Evolutionary conservation across 1,140 invertebrate species (phyloP).

Genomic region (Liolophura sinensis): DNA sequence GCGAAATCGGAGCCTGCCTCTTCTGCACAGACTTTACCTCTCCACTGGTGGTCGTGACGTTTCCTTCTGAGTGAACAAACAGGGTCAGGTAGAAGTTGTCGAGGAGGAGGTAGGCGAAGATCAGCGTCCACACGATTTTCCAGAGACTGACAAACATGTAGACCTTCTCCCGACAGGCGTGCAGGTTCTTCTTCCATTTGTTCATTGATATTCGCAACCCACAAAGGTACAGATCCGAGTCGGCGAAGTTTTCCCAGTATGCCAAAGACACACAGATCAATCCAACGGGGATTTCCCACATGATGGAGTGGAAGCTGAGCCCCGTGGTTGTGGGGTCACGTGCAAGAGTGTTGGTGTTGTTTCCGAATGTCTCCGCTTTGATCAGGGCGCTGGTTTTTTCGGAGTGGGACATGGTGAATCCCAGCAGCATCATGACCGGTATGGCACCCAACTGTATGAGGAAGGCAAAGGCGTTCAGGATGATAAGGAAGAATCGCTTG

Average conservation of each 20-base stretch:
- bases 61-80: slow-evolving; percentile 1
- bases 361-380: slow-evolving; percentile 9
- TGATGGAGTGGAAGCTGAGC: not conserved
- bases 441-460: slow-evolving; percentile 31
- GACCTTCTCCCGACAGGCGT: slow-evolving; percentile 31
- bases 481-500: slow-evolving; percentile 18
- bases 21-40: not conserved
- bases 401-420: slow-evolving; percentile 16
- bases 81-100: slow-evolving; percentile 29
- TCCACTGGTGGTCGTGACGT: not conserved
- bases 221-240: slow-evolving; percentile 58
- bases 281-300: slow-evolving; percentile 84
- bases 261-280: slow-evolving; percentile 84
- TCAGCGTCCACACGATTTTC: slow-evolving; percentile 42
- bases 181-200: slow-evolving; percentile 37
- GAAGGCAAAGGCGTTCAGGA: slow-evolving; percentile 26
- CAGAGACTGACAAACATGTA: slow-evolving; percentile 43
- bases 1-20: not conserved
- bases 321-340: not conserved
- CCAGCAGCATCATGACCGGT: slow-evolving; percentile 22
- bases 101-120: slow-evolving; percentile 39
- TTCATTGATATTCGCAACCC: slow-evolving; percentile 25
- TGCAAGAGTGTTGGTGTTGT: slow-evolving; percentile 9
- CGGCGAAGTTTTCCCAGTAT: slow-evolving; percentile 98
- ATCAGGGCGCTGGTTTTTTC: slow-evolving; percentile 4